These are phyloP conservation scores for Campoletis raptor DNA, from an alignment of 2,888 invertebrate species.

Conservation along the genomic window DNA sequence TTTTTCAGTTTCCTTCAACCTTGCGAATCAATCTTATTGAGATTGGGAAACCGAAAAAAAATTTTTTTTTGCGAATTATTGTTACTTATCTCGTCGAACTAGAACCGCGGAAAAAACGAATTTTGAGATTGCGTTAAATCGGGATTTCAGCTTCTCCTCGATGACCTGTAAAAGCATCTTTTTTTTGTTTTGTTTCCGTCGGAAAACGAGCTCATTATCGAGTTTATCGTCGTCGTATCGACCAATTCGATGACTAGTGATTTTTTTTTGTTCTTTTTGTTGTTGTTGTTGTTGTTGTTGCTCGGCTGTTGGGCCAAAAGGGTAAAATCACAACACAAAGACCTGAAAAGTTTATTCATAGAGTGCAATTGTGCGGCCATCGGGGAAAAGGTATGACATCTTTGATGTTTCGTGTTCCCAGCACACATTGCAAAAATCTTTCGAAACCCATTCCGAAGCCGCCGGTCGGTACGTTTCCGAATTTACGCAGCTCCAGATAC, in stretches of 20 bases:
- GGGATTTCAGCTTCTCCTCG: conserved; percentile 15
- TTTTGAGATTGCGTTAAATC: background rate
- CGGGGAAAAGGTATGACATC: conserved; percentile 98
- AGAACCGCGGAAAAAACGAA: background rate
- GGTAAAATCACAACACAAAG: conserved; percentile 72
- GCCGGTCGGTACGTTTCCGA: conserved; percentile 95
- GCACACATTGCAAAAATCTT: conserved; percentile 93
- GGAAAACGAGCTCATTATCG: background rate
- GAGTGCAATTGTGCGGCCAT: conserved; percentile 94
- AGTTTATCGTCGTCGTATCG: background rate
- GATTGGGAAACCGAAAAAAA: background rate
- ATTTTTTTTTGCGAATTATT: background rate
- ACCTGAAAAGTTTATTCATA: conserved; percentile 81
- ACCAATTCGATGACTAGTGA: background rate
- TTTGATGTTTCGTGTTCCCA: conserved; percentile 95
- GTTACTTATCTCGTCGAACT: background rate
- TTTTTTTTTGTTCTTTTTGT: conserved; percentile 6
- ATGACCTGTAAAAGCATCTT: conserved; percentile 73
- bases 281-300: too few relatives aligned
- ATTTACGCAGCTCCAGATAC: conserved; percentile 96
- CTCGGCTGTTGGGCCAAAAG: conserved; percentile 35
- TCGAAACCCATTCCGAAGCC: conserved; percentile 99
- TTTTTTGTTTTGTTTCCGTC: conserved; percentile 50
- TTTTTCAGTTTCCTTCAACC: too few relatives aligned
- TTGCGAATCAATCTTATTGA: background rate